phyloP scores from a whole-genome alignment of 2,797 vertebrate species.

The Anisognathus igniventris region DNA sequence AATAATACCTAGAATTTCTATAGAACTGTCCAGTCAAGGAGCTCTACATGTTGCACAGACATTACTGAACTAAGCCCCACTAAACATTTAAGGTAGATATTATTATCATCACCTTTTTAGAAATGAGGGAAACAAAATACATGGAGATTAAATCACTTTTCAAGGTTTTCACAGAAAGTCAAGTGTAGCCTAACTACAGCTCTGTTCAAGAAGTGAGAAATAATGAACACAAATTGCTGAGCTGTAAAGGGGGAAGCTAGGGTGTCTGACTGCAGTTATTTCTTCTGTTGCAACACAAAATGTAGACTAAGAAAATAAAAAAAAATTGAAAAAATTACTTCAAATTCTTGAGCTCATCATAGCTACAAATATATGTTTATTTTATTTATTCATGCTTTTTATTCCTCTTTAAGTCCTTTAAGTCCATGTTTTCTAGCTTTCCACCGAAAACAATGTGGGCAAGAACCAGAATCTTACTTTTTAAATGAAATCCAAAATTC shows the following conservation, averaged over 20 bases:
- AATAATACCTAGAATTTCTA: background rate
- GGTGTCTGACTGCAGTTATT: background rate
- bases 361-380: background rate
- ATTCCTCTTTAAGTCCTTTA: background rate
- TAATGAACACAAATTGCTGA: background rate
- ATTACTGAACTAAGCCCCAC: background rate
- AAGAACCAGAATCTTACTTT: background rate
- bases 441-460: background rate
- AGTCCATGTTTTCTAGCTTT: background rate
- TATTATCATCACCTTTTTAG: background rate
- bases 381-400: background rate
- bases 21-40: background rate
- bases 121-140: background rate
- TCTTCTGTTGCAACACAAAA: background rate
- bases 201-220: background rate
- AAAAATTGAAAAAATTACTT: background rate
- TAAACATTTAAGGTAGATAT: background rate
- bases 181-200: background rate
- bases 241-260: rapidly evolving
- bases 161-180: background rate
- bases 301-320: background rate
- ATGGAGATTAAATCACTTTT: background rate
- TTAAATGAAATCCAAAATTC: background rate
- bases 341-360: background rate
- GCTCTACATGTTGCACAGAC: background rate